Conservation (phyloP, 2,888 invertebrate species). For the Brachycybe producta region DNA sequence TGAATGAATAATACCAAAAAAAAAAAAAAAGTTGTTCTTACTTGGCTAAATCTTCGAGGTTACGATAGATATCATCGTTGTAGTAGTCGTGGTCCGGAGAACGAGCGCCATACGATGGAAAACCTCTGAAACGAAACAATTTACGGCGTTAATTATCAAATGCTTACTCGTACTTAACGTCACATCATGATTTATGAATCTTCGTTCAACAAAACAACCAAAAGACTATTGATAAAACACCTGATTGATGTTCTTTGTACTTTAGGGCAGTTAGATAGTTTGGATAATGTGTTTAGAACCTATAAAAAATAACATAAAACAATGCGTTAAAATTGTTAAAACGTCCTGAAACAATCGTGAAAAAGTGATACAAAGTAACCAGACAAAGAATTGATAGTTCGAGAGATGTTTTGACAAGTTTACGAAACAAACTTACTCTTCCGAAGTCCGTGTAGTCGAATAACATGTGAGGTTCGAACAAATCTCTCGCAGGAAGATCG, state of each 20-base stretch:
- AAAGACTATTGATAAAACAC: constrained; percentile 46
- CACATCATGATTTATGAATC: background rate
- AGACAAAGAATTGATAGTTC: constrained; percentile 8
- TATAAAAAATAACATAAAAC: constrained; percentile 24
- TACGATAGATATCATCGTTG: constrained; percentile 37
- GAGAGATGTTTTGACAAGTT: constrained; percentile 10
- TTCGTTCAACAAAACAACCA: too few relatives aligned
- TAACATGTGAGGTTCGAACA: constrained; percentile 90
- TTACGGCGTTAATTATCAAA: background rate
- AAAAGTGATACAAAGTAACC: background rate
- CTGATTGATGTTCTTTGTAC: constrained; percentile 51
- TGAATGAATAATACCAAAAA: too few relatives aligned
- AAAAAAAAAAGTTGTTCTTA: too few relatives aligned
- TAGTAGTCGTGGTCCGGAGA: constrained; percentile 25
- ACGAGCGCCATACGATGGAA: constrained; percentile 51
- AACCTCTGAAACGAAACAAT: constrained; percentile 51
- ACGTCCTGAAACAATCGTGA: constrained; percentile 3
- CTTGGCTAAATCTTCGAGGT: constrained; percentile 32
- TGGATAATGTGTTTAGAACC: constrained; percentile 74
- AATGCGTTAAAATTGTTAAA: constrained; percentile 7
- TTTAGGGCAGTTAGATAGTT: constrained; percentile 67
- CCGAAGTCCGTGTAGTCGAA: constrained; percentile 93
- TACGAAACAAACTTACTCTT: constrained; percentile 45
- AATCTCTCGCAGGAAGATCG: constrained; percentile 65
- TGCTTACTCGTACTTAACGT: background rate